Evolutionary conservation across 1,140 invertebrate genomes (phyloP).

Genomic region (Camponotus pennsylvanicus): DNA sequence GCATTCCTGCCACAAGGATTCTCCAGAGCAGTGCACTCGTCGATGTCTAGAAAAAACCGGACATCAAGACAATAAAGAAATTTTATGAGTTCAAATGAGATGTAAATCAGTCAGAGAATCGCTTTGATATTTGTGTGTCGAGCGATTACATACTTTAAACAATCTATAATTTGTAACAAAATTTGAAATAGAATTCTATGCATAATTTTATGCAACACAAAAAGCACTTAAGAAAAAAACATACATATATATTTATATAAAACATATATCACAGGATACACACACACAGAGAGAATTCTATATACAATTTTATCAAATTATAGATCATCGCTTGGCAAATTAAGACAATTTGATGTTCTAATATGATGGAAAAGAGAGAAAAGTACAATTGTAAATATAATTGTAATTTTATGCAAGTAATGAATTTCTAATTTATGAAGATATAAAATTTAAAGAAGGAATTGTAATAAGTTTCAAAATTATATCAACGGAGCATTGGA

Average conservation of each 20-base stretch:
- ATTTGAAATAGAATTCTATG: too few relatives aligned
- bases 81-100: background rate
- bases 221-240: too few relatives aligned
- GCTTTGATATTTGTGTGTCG: background rate
- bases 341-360: background rate
- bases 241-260: too few relatives aligned
- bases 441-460: background rate
- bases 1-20: conserved; percentile 95
- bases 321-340: too few relatives aligned
- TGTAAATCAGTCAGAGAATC: background rate
- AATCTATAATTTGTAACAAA: too few relatives aligned
- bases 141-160: too few relatives aligned
- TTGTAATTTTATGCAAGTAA: background rate
- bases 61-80: background rate
- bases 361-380: background rate
- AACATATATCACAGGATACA: too few relatives aligned
- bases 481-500: background rate
- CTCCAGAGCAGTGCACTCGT: conserved; percentile 94
- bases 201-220: too few relatives aligned
- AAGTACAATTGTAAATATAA: background rate
- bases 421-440: background rate
- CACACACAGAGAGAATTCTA: too few relatives aligned
- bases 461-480: background rate
- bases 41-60: conserved; percentile 90
- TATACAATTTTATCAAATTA: too few relatives aligned